Conservation (phyloP, 2,888 invertebrate genomes). For the Drosophila stalkeri region DNA sequence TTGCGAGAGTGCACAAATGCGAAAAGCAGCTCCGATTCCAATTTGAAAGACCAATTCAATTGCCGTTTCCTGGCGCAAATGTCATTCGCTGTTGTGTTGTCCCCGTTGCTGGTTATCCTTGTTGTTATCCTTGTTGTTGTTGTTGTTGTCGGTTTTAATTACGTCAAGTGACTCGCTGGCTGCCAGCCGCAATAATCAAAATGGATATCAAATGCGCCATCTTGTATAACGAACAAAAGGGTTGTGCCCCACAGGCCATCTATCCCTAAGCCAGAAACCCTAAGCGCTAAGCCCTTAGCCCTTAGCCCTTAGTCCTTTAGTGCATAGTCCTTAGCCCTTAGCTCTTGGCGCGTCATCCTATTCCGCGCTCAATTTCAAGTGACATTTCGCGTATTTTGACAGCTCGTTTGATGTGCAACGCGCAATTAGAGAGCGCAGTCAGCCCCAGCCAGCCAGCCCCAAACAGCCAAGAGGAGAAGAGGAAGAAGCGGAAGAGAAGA, state of each 20-base stretch:
- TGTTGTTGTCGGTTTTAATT: slow-evolving; percentile 64
- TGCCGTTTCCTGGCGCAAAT: slow-evolving; percentile 75
- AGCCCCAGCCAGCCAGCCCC: slow-evolving; percentile 7
- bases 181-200: slow-evolving; percentile 70
- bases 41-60: slow-evolving; percentile 50
- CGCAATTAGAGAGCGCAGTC: slow-evolving; percentile 48
- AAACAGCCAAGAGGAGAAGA: neutral
- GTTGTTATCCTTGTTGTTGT: neutral
- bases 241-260: slow-evolving; percentile 10
- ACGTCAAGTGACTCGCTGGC: slow-evolving; percentile 72
- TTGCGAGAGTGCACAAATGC: slow-evolving; percentile 9
- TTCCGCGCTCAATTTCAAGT: slow-evolving; percentile 52
- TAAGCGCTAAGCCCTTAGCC: neutral
- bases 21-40: slow-evolving; percentile 28
- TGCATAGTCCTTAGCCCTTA: neutral
- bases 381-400: slow-evolving; percentile 66
- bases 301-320: neutral
- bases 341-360: neutral
- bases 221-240: slow-evolving; percentile 44
- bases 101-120: slow-evolving; percentile 1
- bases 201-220: slow-evolving; percentile 78
- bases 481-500: neutral
- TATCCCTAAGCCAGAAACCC: neutral
- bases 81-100: slow-evolving; percentile 58
- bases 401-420: slow-evolving; percentile 65